Percentiles rank a stretch among this genome's conserved stretches.
Evolutionary conservation across 2,113 vertebrate species (phyloP).

Genomic region (Takifugu bimaculatus): DNA sequence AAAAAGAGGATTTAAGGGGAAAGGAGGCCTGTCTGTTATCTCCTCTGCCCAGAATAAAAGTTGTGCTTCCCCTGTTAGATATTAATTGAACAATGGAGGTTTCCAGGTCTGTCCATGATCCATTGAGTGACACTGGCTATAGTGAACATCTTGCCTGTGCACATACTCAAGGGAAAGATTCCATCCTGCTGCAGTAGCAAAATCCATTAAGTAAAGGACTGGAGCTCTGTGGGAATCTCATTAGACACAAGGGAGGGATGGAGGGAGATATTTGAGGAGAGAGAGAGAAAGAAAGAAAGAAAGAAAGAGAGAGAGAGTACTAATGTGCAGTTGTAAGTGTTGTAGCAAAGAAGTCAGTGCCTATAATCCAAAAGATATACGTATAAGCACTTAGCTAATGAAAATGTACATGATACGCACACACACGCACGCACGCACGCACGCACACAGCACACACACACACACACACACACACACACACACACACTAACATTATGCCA

Average conservation of each 20-base stretch:
- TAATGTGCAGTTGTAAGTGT: not conserved
- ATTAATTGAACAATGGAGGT: not conserved
- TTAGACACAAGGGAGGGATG: slow-evolving; percentile 33
- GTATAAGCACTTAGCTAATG: slow-evolving; percentile 68
- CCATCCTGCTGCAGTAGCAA: slow-evolving; percentile 12
- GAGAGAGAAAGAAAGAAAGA: not conserved
- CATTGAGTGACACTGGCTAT: not conserved
- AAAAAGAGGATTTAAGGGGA: not conserved
- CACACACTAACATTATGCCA: no score
- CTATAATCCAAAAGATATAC: slow-evolving; percentile 48
- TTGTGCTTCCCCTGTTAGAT: not conserved
- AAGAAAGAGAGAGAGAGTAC: not conserved
- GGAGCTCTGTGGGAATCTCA: slow-evolving; percentile 49
- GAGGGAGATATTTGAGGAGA: slow-evolving; percentile 1
- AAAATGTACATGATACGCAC: slow-evolving; percentile 5
- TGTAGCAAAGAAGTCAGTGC: slow-evolving; percentile 37
- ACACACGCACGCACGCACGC: not conserved
- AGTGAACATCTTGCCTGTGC: not conserved
- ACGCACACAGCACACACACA: not conserved
- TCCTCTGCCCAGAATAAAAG: no score
- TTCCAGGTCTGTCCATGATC: not conserved
- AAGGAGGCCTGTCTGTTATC: not conserved
- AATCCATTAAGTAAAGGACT: slow-evolving; percentile 61
- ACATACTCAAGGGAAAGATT: slow-evolving; percentile 6
- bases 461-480: no score